phyloP scores from a whole-genome alignment of 2,888 invertebrate genomes.

The Drepanosiphum platanoidis region DNA sequence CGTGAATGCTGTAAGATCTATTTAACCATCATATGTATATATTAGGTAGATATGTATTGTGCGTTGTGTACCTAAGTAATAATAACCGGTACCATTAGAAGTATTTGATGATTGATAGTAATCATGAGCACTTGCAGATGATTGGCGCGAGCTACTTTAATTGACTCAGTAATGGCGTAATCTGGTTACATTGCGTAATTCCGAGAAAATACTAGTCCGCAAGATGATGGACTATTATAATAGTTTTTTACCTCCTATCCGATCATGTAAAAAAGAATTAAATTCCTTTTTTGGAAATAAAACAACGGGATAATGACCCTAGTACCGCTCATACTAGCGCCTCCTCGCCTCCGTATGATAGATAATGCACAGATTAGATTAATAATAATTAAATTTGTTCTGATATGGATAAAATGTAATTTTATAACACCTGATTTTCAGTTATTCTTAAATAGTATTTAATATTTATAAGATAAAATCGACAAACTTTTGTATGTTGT shows the following conservation, averaged over 20 bases:
- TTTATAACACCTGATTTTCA: neutral
- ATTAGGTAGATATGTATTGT: neutral
- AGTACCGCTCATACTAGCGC: neutral
- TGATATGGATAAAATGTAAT: neutral
- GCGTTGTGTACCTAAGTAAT: slow-evolving; percentile 11
- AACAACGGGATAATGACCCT: slow-evolving; percentile 39
- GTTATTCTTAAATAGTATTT: too few relatives aligned
- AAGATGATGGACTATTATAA: slow-evolving; percentile 34
- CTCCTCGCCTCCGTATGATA: neutral
- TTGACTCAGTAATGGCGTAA: slow-evolving; percentile 56
- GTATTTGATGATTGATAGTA: slow-evolving; percentile 61
- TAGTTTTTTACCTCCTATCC: neutral
- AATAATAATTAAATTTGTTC: too few relatives aligned
- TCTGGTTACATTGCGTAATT: slow-evolving; percentile 56
- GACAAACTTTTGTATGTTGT: neutral
- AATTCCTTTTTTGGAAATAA: slow-evolving; percentile 45
- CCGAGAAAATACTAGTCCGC: slow-evolving; percentile 45
- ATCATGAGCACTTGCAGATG: slow-evolving; percentile 49
- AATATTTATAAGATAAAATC: too few relatives aligned
- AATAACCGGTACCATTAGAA: slow-evolving; percentile 58
- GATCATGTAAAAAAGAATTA: neutral
- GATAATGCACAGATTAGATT: too few relatives aligned
- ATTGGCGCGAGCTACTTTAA: slow-evolving; percentile 61
- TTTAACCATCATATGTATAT: neutral
- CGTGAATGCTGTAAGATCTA: neutral